phyloP scores from a whole-genome alignment of 2,888 invertebrate species.

The Plemyria rubiginata region DNA sequence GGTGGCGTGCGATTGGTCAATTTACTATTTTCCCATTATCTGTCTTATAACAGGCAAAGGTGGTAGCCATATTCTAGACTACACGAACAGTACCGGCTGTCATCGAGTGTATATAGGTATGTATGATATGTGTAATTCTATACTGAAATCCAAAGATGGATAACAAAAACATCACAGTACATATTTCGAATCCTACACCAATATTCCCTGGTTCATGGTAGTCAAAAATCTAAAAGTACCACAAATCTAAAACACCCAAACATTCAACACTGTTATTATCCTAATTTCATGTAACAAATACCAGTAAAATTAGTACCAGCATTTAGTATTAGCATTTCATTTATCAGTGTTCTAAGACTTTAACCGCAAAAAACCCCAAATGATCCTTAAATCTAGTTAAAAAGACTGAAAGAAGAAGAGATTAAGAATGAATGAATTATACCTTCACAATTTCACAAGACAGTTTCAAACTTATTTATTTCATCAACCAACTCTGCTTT shows the following conservation, averaged over 20 bases:
- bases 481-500: constrained; percentile 1
- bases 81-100: constrained; percentile 11
- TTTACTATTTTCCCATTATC: constrained; percentile 57
- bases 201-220: not conserved
- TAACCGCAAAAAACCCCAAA: no score
- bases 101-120: no score
- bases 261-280: not conserved
- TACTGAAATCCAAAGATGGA: not conserved
- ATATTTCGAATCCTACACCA: not conserved
- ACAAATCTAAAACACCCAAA: not conserved
- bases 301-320: no score
- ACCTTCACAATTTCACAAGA: not conserved
- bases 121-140: not conserved
- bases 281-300: not conserved
- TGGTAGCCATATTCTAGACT: constrained; percentile 19
- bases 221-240: not conserved
- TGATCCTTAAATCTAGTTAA: no score
- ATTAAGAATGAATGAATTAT: not conserved
- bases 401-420: not conserved
- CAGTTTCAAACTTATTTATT: not conserved
- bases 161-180: not conserved
- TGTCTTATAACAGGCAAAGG: constrained; percentile 25
- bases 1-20: constrained; percentile 63
- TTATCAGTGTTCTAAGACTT: no score
- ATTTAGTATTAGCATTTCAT: no score